These are phyloP conservation scores for Chaetops frenatus DNA, from an alignment of 2,113 vertebrate genomes.

Conservation along the genomic window DNA sequence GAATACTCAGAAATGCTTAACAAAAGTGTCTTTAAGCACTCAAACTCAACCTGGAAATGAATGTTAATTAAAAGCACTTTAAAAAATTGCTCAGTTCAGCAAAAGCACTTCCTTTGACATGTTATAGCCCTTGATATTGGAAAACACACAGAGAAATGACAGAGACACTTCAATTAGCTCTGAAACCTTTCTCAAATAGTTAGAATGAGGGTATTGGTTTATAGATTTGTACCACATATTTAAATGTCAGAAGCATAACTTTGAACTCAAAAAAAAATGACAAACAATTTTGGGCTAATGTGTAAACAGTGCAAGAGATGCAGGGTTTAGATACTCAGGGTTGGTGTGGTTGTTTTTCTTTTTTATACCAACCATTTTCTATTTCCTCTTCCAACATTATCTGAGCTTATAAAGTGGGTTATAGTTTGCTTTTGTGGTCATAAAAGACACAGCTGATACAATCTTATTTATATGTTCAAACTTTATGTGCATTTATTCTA, in stretches of 20 bases:
- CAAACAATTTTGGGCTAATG: neutral
- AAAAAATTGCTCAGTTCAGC: conserved; percentile 16
- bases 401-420: neutral
- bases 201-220: neutral
- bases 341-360: neutral
- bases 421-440: neutral
- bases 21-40: conserved; percentile 35
- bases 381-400: neutral
- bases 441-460: neutral
- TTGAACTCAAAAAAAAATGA: neutral
- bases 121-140: neutral
- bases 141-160: neutral
- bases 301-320: neutral
- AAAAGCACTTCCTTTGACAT: conserved; percentile 22
- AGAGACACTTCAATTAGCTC: neutral
- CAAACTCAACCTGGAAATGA: conserved; percentile 15
- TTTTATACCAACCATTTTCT: neutral
- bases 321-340: neutral
- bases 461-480: neutral
- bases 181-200: neutral
- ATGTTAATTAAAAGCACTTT: conserved; percentile 50
- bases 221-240: neutral
- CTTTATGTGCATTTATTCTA: neutral
- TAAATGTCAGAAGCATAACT: neutral
- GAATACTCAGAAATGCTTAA: conserved; percentile 31